These are phyloP conservation scores for Pelmatolapia mariae DNA, from an alignment of 2,113 vertebrate genomes.

Conservation along the genomic window DNA sequence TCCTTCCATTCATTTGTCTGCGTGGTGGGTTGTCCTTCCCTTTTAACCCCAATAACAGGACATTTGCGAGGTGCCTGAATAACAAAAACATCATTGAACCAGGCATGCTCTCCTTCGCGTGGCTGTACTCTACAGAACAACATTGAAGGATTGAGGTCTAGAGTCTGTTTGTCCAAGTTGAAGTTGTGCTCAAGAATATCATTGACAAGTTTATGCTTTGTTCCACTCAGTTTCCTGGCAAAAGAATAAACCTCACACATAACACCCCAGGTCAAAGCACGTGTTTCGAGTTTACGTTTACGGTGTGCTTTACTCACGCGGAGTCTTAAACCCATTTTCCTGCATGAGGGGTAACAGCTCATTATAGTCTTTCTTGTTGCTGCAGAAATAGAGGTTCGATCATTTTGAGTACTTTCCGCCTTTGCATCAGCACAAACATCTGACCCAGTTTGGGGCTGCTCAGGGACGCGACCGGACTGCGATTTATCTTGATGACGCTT, in stretches of 20 bases:
- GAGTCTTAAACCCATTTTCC: constrained; percentile 3
- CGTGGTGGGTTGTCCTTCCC: not conserved
- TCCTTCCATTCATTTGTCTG: not conserved
- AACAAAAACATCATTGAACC: not conserved
- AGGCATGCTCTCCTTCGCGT: not conserved
- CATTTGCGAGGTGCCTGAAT: not conserved
- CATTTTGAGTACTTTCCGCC: not conserved
- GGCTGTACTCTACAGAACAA: not conserved
- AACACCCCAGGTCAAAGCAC: not conserved
- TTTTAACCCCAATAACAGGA: not conserved
- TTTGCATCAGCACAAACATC: not conserved
- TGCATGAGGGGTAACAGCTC: not conserved
- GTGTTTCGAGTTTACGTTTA: not conserved
- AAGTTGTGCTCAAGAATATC: constrained; percentile 17
- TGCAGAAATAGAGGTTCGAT: not conserved
- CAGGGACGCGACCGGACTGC: too few species aligned
- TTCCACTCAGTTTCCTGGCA: not conserved
- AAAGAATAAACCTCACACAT: not conserved
- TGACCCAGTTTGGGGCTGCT: not conserved
- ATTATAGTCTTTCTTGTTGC: not conserved
- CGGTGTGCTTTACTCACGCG: not conserved
- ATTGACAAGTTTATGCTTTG: not conserved
- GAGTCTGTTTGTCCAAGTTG: not conserved
- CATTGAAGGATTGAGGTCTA: not conserved
- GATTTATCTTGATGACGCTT: not conserved